These are phyloP conservation scores for Drosophila oshimai DNA, from an alignment of 1,140 invertebrate genomes.

Conservation along the genomic window DNA sequence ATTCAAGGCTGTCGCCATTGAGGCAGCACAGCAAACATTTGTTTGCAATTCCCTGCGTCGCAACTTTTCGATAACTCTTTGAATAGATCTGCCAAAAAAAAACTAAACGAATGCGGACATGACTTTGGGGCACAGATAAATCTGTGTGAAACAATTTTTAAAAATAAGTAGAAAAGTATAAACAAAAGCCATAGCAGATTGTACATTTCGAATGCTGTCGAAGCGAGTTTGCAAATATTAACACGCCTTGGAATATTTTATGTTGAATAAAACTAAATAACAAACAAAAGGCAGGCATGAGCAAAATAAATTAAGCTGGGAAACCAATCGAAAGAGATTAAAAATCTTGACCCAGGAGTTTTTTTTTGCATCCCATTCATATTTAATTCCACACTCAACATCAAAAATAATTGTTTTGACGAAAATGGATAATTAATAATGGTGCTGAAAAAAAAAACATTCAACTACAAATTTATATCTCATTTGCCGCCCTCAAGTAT, in stretches of 20 bases:
- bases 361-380: neutral
- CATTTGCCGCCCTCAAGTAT: slow-evolving; percentile 61
- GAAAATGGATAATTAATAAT: slow-evolving; percentile 38
- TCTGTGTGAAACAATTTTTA: slow-evolving; percentile 18
- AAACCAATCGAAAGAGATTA: neutral
- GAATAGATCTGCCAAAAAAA: slow-evolving; percentile 11
- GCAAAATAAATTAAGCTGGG: slow-evolving; percentile 31
- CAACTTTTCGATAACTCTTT: slow-evolving; percentile 13
- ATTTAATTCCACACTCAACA: neutral
- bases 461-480: slow-evolving; percentile 32
- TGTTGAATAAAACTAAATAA: slow-evolving; percentile 39
- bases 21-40: slow-evolving; percentile 56
- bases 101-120: slow-evolving; percentile 32
- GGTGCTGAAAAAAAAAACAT: slow-evolving; percentile 10
- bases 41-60: slow-evolving; percentile 43
- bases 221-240: slow-evolving; percentile 29
- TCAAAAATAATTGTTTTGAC: slow-evolving; percentile 51
- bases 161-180: slow-evolving; percentile 27
- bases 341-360: slow-evolving; percentile 5
- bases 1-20: slow-evolving; percentile 56
- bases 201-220: slow-evolving; percentile 13
- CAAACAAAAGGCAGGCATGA: slow-evolving; percentile 38
- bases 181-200: slow-evolving; percentile 11
- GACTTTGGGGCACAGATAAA: slow-evolving; percentile 7
- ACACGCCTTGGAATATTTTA: slow-evolving; percentile 42